Evolutionary conservation across 2,797 vertebrate genomes (phyloP), one percentile per base, ranked within the genome.

Genomic region (Ciconia nigra): DNA sequence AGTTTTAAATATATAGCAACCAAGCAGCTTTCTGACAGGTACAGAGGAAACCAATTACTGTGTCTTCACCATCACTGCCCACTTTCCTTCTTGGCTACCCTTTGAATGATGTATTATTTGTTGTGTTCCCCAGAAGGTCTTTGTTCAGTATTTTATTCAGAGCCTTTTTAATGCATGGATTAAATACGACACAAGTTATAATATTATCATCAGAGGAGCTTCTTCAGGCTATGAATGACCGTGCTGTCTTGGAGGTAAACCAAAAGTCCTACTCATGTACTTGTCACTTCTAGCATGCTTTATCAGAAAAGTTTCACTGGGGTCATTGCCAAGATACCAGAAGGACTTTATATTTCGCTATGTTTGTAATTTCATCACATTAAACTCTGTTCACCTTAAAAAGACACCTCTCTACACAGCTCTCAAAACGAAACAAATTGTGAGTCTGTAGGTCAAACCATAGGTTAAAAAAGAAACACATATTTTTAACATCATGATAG

Each of bases 101-200:
- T 96, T 66, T 89, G 41, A 89, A 58, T 65, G 71, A 77, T 77
- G 13, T 31, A 42, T 80, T 89, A n/a, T 83, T 87, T 89, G 63
- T 74, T 95, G 71, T 83, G 78, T 89, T 96, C 65, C 67, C 42
- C 49, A 61, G 52, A 95, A 93, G 82, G 86, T 92, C 86, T 96
- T 90, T 94, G 69, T 61, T 87, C 58, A 33, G 61, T 73, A 46
- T 25, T 77, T 94, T 84, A 87, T 69, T 51, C 63, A 72, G 54
- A 66, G 41, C 18, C 24, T 72, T 95, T 85, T 83, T 87, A 95
- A 91, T 69, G 35, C 42, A 57, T n/a, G 39, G 67, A 86, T 95
- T 92, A 93, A 95, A 92, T 58, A 81, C 0, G 37, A 74, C 31
- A 86, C 65, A 35, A 83, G 57, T 69, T 83, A 61, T 8, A 62